Evolutionary conservation across 2,797 vertebrate genomes (phyloP), one percentile per base, ranked within the genome.

Genomic region (Myotis planiceps): DNA sequence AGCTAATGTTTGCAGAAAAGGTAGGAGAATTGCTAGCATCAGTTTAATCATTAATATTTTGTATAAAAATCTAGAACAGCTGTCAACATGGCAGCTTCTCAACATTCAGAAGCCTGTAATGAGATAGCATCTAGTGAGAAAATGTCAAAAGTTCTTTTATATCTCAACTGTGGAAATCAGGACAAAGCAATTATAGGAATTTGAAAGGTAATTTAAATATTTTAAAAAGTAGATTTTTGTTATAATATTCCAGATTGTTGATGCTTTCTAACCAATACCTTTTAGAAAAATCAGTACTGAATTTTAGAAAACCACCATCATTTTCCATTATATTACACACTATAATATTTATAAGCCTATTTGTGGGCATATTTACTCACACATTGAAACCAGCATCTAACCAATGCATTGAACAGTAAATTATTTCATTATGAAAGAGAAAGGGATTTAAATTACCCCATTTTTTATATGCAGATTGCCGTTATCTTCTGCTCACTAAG

Each of bases 31-130:
- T 75, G 4, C 49, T 85, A 29, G 65, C 25, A 19, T 84, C 25
- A 45, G 29, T 71, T 39, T 66, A 71, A 49, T 86, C 15, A 45
- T 92, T 78, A 60, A 42, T 75, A 27, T 74, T 91, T 96, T 94
- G 10, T 12, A 13, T 80, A 49, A 79, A 80, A 49, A n/a, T 76
- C 23, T 81, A 45, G 47, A 94, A 86, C 3, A 66, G 7, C 45
- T 88, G 51, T 94, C 69, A 90, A 32, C 45, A 82, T 69, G 32
- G 53, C 19, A 91, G 32, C 19, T 32, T 39, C 4, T 81, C 90
- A 83, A 21, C 27, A 66, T 76, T 75, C 21, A 76, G 68, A 80
- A 5, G 5, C 10, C 21, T 83, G 5, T 49, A 78, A 69, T 83
- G 76, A 95, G 55, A 78, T 9, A 88, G 27, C 3, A 51, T 55